These are phyloP conservation scores for pig (Sus scrofa) DNA, from an alignment of 2,113 vertebrate species.

Conservation along the genomic window DNA sequence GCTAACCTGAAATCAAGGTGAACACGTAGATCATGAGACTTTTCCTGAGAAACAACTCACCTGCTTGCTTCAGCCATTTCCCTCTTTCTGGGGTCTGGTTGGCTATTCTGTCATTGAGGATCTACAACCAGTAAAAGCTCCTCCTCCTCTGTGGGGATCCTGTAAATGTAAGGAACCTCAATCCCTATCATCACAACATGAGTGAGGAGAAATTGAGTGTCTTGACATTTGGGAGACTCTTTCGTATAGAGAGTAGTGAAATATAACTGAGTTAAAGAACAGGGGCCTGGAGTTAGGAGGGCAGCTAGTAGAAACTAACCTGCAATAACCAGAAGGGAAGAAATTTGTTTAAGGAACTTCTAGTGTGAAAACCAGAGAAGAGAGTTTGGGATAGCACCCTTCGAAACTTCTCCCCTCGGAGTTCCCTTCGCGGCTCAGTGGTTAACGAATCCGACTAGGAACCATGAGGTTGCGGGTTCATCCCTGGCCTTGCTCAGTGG, in stretches of 20 bases:
- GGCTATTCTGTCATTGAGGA: neutral
- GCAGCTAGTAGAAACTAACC: neutral
- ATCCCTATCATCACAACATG: neutral
- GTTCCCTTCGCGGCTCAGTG: too few species aligned
- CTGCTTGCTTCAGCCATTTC: neutral
- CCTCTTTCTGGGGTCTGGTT: neutral
- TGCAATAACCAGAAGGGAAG: neutral
- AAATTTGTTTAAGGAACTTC: neutral
- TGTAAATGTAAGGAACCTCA: neutral
- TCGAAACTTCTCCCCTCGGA: neutral
- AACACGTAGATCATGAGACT: neutral
- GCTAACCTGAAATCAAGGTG: neutral
- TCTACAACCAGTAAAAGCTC: neutral
- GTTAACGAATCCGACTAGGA: too few species aligned
- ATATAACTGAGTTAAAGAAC: neutral
- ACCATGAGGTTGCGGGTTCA: too few species aligned
- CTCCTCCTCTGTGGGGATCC: neutral
- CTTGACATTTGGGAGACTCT: neutral
- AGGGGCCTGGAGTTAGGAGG: neutral
- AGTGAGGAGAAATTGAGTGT: neutral
- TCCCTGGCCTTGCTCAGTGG: too few species aligned
- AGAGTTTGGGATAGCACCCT: neutral
- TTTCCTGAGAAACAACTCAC: neutral
- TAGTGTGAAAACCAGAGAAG: neutral
- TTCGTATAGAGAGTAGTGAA: neutral